Conservation (phyloP, 2,888 invertebrate genomes). For the Lycophotia porphyrea region DNA sequence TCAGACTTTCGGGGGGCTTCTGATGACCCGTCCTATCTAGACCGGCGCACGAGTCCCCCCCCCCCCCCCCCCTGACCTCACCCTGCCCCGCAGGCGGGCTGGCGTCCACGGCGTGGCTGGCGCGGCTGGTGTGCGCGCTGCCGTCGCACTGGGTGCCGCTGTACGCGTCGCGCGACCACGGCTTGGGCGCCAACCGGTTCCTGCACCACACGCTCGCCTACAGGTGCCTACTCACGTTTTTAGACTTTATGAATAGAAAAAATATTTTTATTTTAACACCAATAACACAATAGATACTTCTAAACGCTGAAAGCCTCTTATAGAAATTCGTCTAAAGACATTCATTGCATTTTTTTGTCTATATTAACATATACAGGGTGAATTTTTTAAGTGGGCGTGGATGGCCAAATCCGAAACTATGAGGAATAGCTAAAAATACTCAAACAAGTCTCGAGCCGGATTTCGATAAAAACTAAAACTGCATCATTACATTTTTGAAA, state of each 20-base stretch:
- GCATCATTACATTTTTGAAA: too few relatives aligned
- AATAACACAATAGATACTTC: not conserved
- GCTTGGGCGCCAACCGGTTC: constrained; percentile 96
- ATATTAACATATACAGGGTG: too few relatives aligned
- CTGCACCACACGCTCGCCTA: constrained; percentile 96
- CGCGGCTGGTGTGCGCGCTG: constrained; percentile 91
- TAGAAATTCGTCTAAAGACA: not conserved
- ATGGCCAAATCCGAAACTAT: too few relatives aligned
- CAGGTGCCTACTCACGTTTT: constrained; percentile 73
- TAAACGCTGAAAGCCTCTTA: not conserved
- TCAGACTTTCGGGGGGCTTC: not conserved
- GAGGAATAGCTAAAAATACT: too few relatives aligned
- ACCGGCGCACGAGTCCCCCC: too few relatives aligned
- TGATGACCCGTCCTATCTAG: not conserved
- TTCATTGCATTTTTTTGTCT: not conserved
- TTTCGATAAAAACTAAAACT: too few relatives aligned
- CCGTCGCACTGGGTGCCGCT: constrained; percentile 96
- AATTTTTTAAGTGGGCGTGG: too few relatives aligned
- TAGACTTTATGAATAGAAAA: not conserved
- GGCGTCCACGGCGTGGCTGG: constrained; percentile 91
- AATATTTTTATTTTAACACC: too few relatives aligned
- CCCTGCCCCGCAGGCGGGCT: too few relatives aligned
- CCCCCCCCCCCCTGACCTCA: too few relatives aligned
- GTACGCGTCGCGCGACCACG: constrained; percentile 96
- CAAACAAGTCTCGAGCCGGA: too few relatives aligned